phyloP scores from a whole-genome alignment of 2,888 invertebrate genomes.

The Girardia tigrina region DNA sequence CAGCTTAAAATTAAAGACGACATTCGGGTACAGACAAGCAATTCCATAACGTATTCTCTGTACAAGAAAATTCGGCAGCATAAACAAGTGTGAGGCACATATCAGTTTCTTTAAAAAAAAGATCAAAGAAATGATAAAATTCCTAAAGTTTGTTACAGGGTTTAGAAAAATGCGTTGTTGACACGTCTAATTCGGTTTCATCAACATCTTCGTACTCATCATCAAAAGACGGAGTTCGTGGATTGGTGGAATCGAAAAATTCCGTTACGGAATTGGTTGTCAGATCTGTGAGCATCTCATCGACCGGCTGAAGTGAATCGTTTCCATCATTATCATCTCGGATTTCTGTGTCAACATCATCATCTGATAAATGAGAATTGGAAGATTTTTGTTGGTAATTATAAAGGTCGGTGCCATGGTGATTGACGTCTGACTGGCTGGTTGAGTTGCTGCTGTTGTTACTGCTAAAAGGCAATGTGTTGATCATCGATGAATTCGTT shows the following conservation, averaged over 20 bases:
- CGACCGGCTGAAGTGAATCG: constrained; percentile 8
- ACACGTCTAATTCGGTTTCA: constrained; percentile 19
- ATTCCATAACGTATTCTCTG: background rate
- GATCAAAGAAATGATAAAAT: constrained; percentile 13
- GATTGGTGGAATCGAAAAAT: constrained; percentile 23
- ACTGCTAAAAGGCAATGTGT: constrained; percentile 19
- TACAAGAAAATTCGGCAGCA: constrained; percentile 15
- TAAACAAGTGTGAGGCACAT: constrained; percentile 17
- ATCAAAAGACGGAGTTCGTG: constrained; percentile 7
- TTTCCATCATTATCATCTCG: constrained; percentile 15
- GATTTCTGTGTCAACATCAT: constrained; percentile 1
- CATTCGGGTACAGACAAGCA: constrained; percentile 20
- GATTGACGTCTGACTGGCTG: constrained; percentile 13
- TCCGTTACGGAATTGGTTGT: constrained; percentile 1
- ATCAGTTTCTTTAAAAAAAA: background rate
- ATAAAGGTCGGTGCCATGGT: background rate
- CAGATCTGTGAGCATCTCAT: constrained; percentile 23
- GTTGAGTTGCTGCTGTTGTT: constrained; percentile 9
- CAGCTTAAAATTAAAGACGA: constrained; percentile 21
- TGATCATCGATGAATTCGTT: background rate
- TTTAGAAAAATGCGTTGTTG: constrained; percentile 13
- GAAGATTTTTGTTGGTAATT: background rate
- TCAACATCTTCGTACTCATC: constrained; percentile 4
- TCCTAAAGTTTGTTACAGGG: constrained; percentile 16
- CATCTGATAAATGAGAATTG: background rate